Conservation (phyloP, 92 coral and sea anemone species). For the Umimayanthus chanpuru region DNA sequence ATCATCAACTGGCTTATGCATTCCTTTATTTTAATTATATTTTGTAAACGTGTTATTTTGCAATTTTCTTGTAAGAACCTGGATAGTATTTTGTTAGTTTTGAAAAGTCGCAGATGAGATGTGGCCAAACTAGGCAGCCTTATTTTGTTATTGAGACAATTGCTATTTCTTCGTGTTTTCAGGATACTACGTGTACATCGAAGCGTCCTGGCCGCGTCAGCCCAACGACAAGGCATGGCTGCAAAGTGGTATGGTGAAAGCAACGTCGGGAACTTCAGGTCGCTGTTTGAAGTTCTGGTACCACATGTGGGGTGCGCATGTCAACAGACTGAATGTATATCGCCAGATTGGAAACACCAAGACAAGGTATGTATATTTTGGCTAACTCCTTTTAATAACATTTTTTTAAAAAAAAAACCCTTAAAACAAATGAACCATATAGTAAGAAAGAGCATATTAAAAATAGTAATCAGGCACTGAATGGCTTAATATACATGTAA, state of each 20-base stretch:
- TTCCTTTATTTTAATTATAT: no score
- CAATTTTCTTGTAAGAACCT: no score
- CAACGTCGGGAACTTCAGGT: conserved; percentile 89
- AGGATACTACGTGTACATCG: conserved; percentile 96
- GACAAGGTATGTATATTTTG: conserved; percentile 53
- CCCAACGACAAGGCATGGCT: conserved; percentile 82
- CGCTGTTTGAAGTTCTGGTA: conserved; percentile 95
- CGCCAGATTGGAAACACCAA: conserved; percentile 71
- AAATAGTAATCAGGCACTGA: no score
- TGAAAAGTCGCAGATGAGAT: not conserved
- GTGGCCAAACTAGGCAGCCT: not conserved
- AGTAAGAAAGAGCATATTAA: no score
- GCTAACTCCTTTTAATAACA: not conserved
- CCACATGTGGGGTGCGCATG: conserved; percentile 97
- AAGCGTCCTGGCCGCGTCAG: conserved; percentile 84
- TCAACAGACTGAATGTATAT: conserved; percentile 86
- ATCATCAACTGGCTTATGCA: no score
- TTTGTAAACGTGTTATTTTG: no score
- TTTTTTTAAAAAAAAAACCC: no score
- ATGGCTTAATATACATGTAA: no score
- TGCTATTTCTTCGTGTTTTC: not conserved
- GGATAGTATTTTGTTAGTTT: not conserved
- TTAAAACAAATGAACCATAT: no score
- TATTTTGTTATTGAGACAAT: not conserved
- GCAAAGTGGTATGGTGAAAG: conserved; percentile 83